Conservation (phyloP, 1,140 invertebrate species). For the Octopus bimaculoides region DNA sequence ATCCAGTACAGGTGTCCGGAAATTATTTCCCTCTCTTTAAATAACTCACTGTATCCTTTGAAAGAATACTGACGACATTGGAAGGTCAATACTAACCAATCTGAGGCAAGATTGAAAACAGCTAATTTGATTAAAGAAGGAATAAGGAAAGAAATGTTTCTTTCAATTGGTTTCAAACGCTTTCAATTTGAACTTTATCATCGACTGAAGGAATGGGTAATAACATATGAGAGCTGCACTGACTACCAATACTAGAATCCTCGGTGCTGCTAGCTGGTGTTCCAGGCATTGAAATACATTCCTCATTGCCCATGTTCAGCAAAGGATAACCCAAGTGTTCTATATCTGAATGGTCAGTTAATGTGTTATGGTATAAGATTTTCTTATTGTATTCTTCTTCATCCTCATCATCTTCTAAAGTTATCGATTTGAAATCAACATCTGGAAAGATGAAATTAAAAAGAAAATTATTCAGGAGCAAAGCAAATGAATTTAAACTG, state of each 20-base stretch:
- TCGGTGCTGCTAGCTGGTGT: constrained; percentile 36
- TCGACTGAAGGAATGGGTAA: constrained; percentile 23
- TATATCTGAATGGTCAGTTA: neutral
- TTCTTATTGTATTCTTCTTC: neutral
- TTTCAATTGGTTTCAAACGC: too few species aligned
- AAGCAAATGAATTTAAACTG: too few species aligned
- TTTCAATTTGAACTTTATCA: neutral
- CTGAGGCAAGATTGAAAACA: too few species aligned
- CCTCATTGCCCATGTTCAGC: neutral
- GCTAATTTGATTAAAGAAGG: too few species aligned
- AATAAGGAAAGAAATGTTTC: too few species aligned
- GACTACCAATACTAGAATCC: constrained; percentile 45
- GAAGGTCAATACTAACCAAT: too few species aligned
- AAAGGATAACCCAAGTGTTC: neutral
- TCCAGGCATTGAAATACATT: constrained; percentile 19
- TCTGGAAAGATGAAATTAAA: neutral
- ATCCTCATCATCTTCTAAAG: neutral
- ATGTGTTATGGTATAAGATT: neutral
- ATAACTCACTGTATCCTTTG: too few species aligned
- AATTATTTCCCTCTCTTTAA: too few species aligned
- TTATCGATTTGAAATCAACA: neutral
- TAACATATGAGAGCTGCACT: constrained; percentile 36
- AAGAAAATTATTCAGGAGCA: neutral
- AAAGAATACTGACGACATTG: too few species aligned
- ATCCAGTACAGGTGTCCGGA: too few species aligned